These are phyloP conservation scores for Melanostigma gelatinosum DNA, from an alignment of 2,113 vertebrate genomes.

Conservation along the genomic window DNA sequence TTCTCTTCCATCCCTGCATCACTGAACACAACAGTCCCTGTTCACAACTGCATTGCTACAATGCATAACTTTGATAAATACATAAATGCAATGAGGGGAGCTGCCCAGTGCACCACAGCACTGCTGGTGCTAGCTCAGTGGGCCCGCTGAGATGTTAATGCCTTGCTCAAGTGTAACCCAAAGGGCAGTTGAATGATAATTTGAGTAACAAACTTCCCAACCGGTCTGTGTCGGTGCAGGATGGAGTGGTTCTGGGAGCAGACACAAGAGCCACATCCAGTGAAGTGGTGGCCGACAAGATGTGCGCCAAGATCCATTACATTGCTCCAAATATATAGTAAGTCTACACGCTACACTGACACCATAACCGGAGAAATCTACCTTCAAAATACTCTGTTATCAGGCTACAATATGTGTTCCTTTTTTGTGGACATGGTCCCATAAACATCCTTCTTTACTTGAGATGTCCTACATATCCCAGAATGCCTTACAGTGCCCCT, in stretches of 20 bases:
- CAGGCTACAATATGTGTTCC: too few species aligned
- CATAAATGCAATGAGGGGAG: background rate
- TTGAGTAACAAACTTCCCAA: background rate
- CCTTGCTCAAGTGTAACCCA: background rate
- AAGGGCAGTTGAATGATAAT: background rate
- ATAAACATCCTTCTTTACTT: background rate
- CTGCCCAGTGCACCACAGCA: background rate
- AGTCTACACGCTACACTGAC: constrained; percentile 37
- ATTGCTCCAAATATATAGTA: constrained; percentile 85
- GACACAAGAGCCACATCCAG: constrained; percentile 81
- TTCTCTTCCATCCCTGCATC: background rate
- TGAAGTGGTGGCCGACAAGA: constrained; percentile 83
- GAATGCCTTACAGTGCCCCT: background rate
- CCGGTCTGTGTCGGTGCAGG: constrained; percentile 57
- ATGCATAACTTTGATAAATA: background rate
- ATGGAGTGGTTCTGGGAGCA: constrained; percentile 84
- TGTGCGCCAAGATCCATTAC: constrained; percentile 83
- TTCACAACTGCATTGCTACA: background rate
- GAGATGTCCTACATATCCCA: background rate
- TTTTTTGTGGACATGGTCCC: background rate
- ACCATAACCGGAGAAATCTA: background rate
- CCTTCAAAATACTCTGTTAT: background rate
- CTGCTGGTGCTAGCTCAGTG: background rate
- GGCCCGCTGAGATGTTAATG: background rate
- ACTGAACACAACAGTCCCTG: background rate